Evolutionary conservation across 2,113 vertebrate genomes (phyloP).

Genomic region (Paradoxurus hermaphroditus): DNA sequence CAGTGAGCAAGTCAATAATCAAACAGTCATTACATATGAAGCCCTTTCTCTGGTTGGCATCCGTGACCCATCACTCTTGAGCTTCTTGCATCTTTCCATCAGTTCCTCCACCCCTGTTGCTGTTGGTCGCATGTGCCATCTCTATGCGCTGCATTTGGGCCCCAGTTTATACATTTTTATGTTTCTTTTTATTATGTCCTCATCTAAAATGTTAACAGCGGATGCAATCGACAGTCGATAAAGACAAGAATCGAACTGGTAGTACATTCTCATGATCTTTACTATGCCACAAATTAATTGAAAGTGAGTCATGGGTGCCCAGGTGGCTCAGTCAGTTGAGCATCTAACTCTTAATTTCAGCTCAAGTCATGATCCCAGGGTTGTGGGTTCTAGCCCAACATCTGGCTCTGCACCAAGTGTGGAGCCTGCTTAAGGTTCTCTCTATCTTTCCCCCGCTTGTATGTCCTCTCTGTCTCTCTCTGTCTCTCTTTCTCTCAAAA

Average conservation of each 20-base stretch:
- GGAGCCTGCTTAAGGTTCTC: no score
- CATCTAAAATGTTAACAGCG: neutral
- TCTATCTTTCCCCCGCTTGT: no score
- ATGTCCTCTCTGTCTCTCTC: no score
- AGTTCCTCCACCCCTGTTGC: neutral
- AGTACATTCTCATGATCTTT: neutral
- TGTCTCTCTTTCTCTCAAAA: no score
- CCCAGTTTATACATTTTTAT: neutral
- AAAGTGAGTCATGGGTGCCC: neutral
- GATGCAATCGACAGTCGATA: neutral
- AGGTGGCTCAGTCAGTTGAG: no score
- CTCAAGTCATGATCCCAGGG: no score
- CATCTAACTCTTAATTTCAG: no score
- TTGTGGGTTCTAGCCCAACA: accelerated
- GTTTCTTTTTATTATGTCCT: neutral
- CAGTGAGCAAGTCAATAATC: neutral
- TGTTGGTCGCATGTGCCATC: neutral
- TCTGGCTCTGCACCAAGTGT: no score
- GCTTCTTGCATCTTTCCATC: neutral
- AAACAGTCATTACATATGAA: neutral
- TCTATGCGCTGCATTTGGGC: neutral
- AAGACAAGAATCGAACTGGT: neutral
- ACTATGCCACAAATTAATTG: neutral
- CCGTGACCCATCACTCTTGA: neutral
- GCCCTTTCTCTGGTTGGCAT: neutral